phyloP scores from a whole-genome alignment of 2,797 vertebrate species.

The Clarias fuscus region DNA sequence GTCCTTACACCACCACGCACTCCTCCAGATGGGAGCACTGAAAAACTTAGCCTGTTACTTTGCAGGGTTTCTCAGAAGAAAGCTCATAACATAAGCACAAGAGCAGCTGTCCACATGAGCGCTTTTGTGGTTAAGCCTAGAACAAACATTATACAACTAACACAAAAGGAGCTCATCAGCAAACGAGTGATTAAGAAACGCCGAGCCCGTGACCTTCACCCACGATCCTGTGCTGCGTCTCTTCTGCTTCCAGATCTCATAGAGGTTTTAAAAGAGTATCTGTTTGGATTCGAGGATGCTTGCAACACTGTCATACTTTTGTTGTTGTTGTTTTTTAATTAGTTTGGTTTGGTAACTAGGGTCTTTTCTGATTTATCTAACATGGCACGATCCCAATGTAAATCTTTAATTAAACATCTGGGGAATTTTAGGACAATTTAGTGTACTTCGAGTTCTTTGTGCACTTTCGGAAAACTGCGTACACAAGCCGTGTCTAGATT shows the following conservation, averaged over 20 bases:
- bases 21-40: slow-evolving; percentile 13
- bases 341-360: neutral
- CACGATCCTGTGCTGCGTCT: neutral
- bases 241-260: neutral
- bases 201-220: neutral
- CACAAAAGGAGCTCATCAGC: neutral
- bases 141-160: neutral
- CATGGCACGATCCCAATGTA: neutral
- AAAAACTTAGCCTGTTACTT: slow-evolving; percentile 11
- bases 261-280: neutral
- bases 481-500: neutral
- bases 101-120: neutral
- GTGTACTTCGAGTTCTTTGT: neutral
- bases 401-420: slow-evolving; percentile 2
- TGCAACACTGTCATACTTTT: neutral
- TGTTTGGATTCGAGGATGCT: neutral
- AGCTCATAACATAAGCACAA: neutral
- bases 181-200: neutral
- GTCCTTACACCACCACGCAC: neutral
- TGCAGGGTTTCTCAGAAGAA: neutral
- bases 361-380: neutral
- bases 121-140: neutral
- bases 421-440: neutral
- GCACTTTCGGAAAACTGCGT: neutral
- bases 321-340: neutral